Base-by-base conservation (phyloP, 2,797 vertebrate species). In the Myotis vivesi region DNA sequence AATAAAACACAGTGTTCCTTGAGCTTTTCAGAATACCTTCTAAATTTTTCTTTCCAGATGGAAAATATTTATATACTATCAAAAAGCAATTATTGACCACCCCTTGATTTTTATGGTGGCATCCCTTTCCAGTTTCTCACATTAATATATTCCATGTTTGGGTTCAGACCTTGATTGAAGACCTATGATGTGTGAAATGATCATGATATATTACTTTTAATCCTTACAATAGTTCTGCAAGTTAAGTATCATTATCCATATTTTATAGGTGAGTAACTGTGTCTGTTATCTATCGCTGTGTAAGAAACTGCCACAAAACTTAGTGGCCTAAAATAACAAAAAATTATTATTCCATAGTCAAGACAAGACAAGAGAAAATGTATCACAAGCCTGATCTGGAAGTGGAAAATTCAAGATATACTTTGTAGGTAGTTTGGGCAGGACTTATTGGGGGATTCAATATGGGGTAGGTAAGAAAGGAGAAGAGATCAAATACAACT, bases 171-270 rank as follows among this genome's bases (percentile, higher is more conserved):
- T 72, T 51, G 81, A 30, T 59, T 84, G 33, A 94, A 75, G 51
- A 79, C 1, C 41, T 91, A 30, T 44, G 53, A 79, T 28, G 25
- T 69, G 38, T 23, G 23, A 85, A 16, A 82, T 86, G 8, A 17
- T 84, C 77, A n/a, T 87, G 55, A 80, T 81, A 71, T 46, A 53
- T 75, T 75, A 84, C 12, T 88, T 91, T 86, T 72, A 92, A 91
- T 62, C 28, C 22, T 82, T 30, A 30, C 9, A 73, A 53, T 10
- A 89, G 28, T 80, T 89, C 44, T 86, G 7, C 19, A 89, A 69
- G 36, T 36, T 69, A 64, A 36, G 2, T 77, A 72, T 46, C 7
- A 73, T 81, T 23, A 85, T 76, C n/a, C 30, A 66, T 49, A 73
- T 59, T 77, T 49, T 55, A 49, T 36, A 88, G 59, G 71, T 33